Conservation (phyloP, 2,888 invertebrate genomes). For the Drosophila mayaguana region DNA sequence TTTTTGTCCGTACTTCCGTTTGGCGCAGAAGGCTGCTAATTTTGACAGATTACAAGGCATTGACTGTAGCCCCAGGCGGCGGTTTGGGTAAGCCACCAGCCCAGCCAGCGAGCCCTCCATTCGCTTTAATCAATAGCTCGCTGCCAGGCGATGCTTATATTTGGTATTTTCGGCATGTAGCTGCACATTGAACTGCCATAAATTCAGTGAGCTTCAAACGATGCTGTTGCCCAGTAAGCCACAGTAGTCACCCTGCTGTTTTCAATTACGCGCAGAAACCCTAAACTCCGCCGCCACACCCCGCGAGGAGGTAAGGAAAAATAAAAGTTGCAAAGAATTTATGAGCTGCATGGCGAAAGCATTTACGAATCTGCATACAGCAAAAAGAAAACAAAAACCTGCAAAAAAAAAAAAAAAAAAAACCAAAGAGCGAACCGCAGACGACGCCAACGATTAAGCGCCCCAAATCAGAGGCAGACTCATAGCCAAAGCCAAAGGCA, state of each 20-base stretch:
- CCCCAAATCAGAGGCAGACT: conserved; percentile 69
- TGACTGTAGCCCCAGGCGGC: conserved; percentile 33
- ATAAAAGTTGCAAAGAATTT: conserved; percentile 57
- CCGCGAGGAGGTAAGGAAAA: background rate
- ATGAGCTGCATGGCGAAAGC: conserved; percentile 66
- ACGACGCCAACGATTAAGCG: conserved; percentile 75
- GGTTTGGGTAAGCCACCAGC: conserved; percentile 59
- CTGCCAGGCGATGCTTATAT: conserved; percentile 50
- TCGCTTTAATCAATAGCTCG: conserved; percentile 68
- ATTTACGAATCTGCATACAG: conserved; percentile 48
- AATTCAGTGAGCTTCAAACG: conserved; percentile 47
- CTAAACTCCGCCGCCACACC: background rate
- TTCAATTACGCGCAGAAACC: conserved; percentile 65
- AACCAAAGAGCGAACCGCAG: conserved; percentile 46
- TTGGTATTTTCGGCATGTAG: conserved; percentile 24
- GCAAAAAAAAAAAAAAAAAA: conserved; percentile 5
- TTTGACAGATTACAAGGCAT: conserved; percentile 81
- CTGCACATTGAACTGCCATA: conserved; percentile 59
- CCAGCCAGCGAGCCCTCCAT: conserved; percentile 46
- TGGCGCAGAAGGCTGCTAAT: conserved; percentile 61
- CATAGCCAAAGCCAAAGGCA: conserved; percentile 29
- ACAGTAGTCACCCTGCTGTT: conserved; percentile 69
- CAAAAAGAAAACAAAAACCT: no score
- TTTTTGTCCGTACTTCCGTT: conserved; percentile 73
- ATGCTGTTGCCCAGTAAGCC: conserved; percentile 22